Evolutionary conservation across 2,113 vertebrate genomes (phyloP).

Genomic region (Scatophagus argus): DNA sequence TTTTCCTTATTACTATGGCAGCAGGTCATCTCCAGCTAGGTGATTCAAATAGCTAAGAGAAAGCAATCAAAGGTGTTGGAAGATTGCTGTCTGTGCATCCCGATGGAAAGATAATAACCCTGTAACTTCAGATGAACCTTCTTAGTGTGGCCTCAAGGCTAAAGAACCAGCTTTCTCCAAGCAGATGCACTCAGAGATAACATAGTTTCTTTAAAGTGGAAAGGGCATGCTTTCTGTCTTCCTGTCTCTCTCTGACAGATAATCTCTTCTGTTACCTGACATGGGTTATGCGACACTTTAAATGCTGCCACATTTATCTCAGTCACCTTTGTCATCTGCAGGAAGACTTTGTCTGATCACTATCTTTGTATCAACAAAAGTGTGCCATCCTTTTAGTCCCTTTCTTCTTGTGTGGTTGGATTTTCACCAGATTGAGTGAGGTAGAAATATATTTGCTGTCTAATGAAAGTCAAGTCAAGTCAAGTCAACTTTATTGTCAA

Average conservation of each 20-base stretch:
- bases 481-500: no score
- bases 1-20: not conserved
- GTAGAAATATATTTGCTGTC: not conserved
- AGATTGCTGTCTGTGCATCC: slow-evolving; percentile 37
- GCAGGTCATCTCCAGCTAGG: not conserved
- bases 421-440: not conserved
- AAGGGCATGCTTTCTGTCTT: slow-evolving; percentile 41
- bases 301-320: slow-evolving; percentile 47
- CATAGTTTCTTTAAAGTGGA: slow-evolving; percentile 52
- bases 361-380: slow-evolving; percentile 47
- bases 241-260: slow-evolving; percentile 57
- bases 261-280: slow-evolving; percentile 50
- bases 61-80: slow-evolving; percentile 21
- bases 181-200: slow-evolving; percentile 72
- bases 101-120: slow-evolving; percentile 66
- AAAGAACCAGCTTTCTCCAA: slow-evolving; percentile 49
- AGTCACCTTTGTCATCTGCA: slow-evolving; percentile 44
- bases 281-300: slow-evolving; percentile 50
- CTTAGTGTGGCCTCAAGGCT: slow-evolving; percentile 53
- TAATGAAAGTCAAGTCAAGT: slow-evolving; percentile 26
- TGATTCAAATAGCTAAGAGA: slow-evolving; percentile 19
- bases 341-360: slow-evolving; percentile 51
- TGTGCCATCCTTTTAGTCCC: slow-evolving; percentile 11
- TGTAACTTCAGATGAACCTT: slow-evolving; percentile 65
- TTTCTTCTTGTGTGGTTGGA: slow-evolving; percentile 31